phyloP scores from a whole-genome alignment of 2,797 vertebrate species.

The Pangasius mekongensis region DNA sequence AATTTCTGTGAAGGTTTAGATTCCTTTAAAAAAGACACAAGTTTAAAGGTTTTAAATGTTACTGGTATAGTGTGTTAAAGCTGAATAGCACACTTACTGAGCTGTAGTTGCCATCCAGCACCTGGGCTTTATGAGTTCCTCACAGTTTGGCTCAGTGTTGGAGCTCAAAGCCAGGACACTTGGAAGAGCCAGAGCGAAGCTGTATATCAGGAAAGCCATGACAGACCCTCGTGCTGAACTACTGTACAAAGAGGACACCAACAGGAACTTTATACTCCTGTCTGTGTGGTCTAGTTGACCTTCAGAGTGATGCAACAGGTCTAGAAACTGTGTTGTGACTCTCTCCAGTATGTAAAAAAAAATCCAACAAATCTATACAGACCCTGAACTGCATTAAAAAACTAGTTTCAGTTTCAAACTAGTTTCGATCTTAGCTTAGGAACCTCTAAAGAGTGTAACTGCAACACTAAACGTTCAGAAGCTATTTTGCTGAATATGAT shows the following conservation, averaged over 20 bases:
- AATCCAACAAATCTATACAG: not conserved
- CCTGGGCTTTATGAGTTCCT: slow-evolving; percentile 38
- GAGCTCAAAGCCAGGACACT: slow-evolving; percentile 20
- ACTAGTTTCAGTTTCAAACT: not conserved
- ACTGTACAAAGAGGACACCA: not conserved
- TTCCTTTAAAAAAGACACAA: not conserved
- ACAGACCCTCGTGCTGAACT: not conserved
- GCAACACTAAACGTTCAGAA: not conserved
- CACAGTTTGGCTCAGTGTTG: slow-evolving; percentile 19
- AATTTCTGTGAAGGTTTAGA: not conserved
- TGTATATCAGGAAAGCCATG: slow-evolving; percentile 8
- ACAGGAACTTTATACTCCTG: slow-evolving; percentile 16
- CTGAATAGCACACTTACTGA: slow-evolving; percentile 12
- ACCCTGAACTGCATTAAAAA: not conserved
- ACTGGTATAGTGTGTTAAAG: not conserved
- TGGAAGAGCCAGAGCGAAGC: slow-evolving; percentile 13
- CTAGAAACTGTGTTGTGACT: not conserved
- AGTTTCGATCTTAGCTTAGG: not conserved
- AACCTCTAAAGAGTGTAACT: not conserved
- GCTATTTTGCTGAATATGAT: not conserved
- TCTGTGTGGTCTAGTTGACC: not conserved
- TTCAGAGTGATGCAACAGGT: slow-evolving; percentile 43
- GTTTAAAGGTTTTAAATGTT: not conserved
- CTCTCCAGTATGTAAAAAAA: not conserved
- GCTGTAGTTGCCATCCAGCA: slow-evolving; percentile 18